phyloP scores from a whole-genome alignment of 2,797 vertebrate genomes.

The Varecia variegata region DNA sequence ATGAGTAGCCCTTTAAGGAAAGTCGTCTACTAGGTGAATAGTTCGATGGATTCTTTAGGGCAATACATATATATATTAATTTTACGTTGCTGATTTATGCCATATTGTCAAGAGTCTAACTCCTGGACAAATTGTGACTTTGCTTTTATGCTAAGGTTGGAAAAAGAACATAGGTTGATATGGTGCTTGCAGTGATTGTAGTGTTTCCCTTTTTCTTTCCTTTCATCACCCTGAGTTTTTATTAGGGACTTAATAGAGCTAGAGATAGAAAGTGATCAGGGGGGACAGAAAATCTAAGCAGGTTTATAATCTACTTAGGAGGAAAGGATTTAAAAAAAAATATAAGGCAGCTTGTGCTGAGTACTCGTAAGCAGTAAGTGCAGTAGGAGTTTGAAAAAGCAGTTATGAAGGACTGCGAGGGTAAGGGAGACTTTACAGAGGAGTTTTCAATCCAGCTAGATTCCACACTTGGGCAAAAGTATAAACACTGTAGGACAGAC shows the following conservation, averaged over 20 bases:
- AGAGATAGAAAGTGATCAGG: background rate
- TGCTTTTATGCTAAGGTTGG: background rate
- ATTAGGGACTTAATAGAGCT: background rate
- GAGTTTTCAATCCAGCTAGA: background rate
- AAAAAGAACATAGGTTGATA: background rate
- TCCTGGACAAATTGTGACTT: background rate
- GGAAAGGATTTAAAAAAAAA: background rate
- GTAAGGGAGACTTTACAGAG: background rate
- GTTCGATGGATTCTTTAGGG: background rate
- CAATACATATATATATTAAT: background rate
- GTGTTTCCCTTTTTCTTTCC: background rate
- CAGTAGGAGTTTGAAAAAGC: background rate
- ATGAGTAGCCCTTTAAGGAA: background rate
- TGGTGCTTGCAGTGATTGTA: background rate
- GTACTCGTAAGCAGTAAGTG: background rate
- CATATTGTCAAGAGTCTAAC: background rate
- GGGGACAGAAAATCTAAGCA: background rate
- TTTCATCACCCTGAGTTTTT: constrained; percentile 2
- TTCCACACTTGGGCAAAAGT: background rate
- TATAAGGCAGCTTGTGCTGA: background rate
- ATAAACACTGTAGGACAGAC: background rate
- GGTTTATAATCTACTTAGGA: background rate
- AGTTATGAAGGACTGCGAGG: background rate
- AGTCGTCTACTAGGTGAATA: background rate
- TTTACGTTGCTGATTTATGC: background rate